Conservation (phyloP, 2,113 vertebrate genomes). For the Cyanoramphus novaezelandiae region DNA sequence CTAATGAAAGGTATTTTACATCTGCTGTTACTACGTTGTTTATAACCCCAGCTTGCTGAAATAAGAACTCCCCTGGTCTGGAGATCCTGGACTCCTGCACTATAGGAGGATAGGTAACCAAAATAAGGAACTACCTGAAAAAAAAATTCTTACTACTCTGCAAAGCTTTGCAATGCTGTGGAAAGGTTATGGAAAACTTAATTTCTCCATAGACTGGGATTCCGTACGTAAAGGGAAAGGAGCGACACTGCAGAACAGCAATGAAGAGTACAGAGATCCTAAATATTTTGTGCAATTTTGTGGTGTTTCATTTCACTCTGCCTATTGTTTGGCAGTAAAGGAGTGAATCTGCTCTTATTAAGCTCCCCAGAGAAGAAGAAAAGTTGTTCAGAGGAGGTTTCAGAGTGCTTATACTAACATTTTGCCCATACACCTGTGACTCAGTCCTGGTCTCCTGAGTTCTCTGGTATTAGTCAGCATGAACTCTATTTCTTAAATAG, state of each 20-base stretch:
- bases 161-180: not conserved
- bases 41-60: not conserved
- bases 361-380: not conserved
- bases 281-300: not conserved
- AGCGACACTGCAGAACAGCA: not conserved
- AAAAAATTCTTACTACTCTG: not conserved
- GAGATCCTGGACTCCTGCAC: not conserved
- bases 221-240: not conserved
- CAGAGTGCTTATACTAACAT: not conserved
- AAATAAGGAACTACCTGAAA: not conserved
- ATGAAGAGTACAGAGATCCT: not conserved
- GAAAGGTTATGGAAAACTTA: not conserved
- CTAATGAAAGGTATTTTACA: not conserved
- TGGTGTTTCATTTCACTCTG: not conserved
- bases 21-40: not conserved
- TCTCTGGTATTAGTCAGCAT: not conserved
- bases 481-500: not conserved
- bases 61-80: not conserved
- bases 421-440: fast-evolving
- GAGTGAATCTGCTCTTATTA: not conserved
- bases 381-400: not conserved
- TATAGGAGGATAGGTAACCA: not conserved
- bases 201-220: not conserved
- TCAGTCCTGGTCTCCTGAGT: not conserved
- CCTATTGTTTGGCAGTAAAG: not conserved